Evolutionary conservation across 2,888 invertebrate genomes (phyloP).

Genomic region (Trisateles emortualis): DNA sequence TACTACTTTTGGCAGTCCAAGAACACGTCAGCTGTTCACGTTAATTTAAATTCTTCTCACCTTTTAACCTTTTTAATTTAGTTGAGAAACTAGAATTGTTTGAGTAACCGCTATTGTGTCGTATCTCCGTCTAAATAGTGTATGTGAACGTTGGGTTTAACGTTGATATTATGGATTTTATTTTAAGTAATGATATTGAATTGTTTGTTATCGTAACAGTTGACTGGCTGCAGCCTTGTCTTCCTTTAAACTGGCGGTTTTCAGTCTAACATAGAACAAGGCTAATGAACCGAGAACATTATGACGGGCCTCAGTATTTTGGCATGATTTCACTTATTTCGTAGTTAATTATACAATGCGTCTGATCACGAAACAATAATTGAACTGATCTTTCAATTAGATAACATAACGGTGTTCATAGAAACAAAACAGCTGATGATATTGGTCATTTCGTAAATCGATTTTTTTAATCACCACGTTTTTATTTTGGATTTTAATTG

Average conservation of each 20-base stretch:
- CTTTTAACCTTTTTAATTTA: slow-evolving; percentile 76
- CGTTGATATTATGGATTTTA: slow-evolving; percentile 31
- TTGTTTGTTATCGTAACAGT: slow-evolving; percentile 70
- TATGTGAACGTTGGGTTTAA: slow-evolving; percentile 29
- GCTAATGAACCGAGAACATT: slow-evolving; percentile 73
- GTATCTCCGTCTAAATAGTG: slow-evolving; percentile 28
- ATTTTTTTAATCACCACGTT: slow-evolving; percentile 41
- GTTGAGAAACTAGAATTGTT: slow-evolving; percentile 65
- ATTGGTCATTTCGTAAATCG: slow-evolving; percentile 44
- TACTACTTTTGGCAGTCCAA: slow-evolving; percentile 63
- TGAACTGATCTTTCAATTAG: slow-evolving; percentile 60
- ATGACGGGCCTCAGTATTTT: slow-evolving; percentile 65
- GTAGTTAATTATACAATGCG: slow-evolving; percentile 60
- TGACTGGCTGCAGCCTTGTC: slow-evolving; percentile 74
- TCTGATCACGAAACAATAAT: slow-evolving; percentile 68
- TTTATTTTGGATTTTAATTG: slow-evolving; percentile 38
- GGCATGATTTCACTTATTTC: slow-evolving; percentile 77
- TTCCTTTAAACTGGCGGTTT: slow-evolving; percentile 68
- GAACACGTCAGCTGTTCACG: slow-evolving; percentile 57
- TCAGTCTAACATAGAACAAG: slow-evolving; percentile 70
- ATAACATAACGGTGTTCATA: slow-evolving; percentile 46
- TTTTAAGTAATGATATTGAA: slow-evolving; percentile 60
- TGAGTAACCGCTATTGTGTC: slow-evolving; percentile 60
- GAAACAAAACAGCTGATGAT: slow-evolving; percentile 37
- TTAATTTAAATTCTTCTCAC: slow-evolving; percentile 78